phyloP scores from a whole-genome alignment of 2,113 vertebrate genomes.

The Octodon degus region DNA sequence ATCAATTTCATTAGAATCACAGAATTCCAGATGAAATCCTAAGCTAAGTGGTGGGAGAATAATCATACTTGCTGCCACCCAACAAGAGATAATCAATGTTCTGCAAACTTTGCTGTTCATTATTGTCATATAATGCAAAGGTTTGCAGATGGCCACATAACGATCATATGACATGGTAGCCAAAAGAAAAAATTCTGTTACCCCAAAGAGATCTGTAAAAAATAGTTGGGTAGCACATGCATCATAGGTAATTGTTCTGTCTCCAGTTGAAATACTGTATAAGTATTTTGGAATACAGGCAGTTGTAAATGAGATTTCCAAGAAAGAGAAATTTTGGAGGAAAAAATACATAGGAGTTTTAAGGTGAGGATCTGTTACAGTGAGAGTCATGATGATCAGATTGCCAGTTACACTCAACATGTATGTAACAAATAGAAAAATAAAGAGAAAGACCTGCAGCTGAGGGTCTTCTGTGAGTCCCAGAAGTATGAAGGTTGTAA shows the following conservation, averaged over 20 bases:
- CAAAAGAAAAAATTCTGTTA: slow-evolving; percentile 70
- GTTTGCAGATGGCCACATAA: slow-evolving; percentile 69
- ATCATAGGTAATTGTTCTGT: slow-evolving; percentile 42
- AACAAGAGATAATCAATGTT: neutral
- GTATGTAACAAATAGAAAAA: slow-evolving; percentile 72
- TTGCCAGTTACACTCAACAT: slow-evolving; percentile 71
- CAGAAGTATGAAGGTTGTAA: slow-evolving; percentile 71
- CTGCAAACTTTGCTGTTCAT: slow-evolving; percentile 53
- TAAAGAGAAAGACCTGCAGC: slow-evolving; percentile 63
- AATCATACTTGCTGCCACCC: neutral
- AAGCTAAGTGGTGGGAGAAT: slow-evolving; percentile 14
- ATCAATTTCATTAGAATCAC: slow-evolving; percentile 50
- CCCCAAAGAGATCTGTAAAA: slow-evolving; percentile 55
- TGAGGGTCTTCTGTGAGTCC: slow-evolving; percentile 69
- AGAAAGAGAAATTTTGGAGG: slow-evolving; percentile 60
- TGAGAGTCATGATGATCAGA: slow-evolving; percentile 61
- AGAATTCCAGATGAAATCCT: slow-evolving; percentile 28
- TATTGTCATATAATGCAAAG: slow-evolving; percentile 53
- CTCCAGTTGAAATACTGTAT: slow-evolving; percentile 49
- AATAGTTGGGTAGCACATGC: slow-evolving; percentile 67
- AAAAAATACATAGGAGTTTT: slow-evolving; percentile 73
- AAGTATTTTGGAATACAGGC: slow-evolving; percentile 51
- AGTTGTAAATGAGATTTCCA: slow-evolving; percentile 62
- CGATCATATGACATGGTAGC: slow-evolving; percentile 64
- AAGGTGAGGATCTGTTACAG: slow-evolving; percentile 38